Evolutionary conservation across 2,888 invertebrate genomes (phyloP).

Genomic region (Cerceris ruficornis): DNA sequence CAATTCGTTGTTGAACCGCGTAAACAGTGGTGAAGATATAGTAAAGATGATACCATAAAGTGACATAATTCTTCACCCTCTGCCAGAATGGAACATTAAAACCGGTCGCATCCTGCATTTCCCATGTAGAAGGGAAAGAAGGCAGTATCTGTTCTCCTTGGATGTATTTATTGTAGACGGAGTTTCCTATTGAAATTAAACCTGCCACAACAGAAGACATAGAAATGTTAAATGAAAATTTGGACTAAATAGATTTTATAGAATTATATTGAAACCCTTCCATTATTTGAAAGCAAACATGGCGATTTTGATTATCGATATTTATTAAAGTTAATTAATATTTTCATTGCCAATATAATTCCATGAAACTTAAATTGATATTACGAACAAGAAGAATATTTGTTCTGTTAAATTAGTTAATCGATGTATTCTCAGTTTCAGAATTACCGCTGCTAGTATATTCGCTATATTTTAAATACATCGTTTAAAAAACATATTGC

Average conservation of each 20-base stretch:
- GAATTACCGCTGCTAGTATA: no score
- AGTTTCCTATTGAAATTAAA: background rate
- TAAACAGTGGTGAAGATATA: fast-evolving
- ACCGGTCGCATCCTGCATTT: slow-evolving; percentile 48
- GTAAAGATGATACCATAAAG: slow-evolving; percentile 5
- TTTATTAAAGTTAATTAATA: no score
- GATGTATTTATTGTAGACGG: slow-evolving; percentile 6
- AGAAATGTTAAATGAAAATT: background rate
- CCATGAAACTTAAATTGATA: no score
- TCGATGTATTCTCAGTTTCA: no score
- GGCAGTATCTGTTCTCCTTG: slow-evolving; percentile 55
- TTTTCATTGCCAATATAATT: no score
- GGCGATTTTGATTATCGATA: no score
- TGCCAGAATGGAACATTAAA: slow-evolving; percentile 50
- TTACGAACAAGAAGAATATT: no score
- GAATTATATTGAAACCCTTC: no score
- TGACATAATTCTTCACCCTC: slow-evolving; percentile 54
- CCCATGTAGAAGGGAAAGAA: slow-evolving; percentile 65
- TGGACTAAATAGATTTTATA: background rate
- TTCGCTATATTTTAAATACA: no score
- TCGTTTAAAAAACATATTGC: no score
- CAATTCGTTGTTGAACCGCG: background rate
- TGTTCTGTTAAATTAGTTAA: no score
- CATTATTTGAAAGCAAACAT: no score
- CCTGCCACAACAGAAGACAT: slow-evolving; percentile 9